These are phyloP conservation scores for Lasioglossum calceatum DNA, from an alignment of 2,888 invertebrate genomes.

Conservation along the genomic window DNA sequence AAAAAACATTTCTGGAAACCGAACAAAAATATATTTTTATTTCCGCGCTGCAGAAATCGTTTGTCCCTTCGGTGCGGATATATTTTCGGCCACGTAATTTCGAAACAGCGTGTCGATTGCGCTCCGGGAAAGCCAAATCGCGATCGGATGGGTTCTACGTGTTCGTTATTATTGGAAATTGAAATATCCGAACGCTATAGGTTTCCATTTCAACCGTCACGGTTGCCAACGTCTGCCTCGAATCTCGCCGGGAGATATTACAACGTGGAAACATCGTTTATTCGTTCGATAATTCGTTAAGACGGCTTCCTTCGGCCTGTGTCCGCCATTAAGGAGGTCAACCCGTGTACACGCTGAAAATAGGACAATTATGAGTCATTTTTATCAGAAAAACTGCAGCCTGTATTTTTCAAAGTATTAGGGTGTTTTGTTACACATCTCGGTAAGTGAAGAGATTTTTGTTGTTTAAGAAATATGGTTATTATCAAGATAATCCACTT, in stretches of 20 bases:
- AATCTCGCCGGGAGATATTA: not conserved
- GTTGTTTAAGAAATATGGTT: not conserved
- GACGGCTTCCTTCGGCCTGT: not conserved
- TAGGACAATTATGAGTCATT: not conserved
- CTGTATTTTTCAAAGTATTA: too few relatives aligned
- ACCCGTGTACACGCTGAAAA: not conserved
- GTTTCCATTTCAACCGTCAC: conserved; percentile 9
- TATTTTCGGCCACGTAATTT: conserved; percentile 27
- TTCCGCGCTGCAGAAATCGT: not conserved
- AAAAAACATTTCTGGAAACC: not conserved
- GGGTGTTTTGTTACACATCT: not conserved
- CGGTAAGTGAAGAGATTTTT: not conserved
- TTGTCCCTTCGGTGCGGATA: conserved; percentile 5
- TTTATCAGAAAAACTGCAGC: not conserved
- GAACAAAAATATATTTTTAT: conserved; percentile 5
- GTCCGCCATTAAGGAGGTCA: not conserved
- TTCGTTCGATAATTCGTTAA: not conserved
- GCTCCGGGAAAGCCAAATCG: conserved; percentile 11
- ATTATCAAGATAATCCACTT: not conserved
- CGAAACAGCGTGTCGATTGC: conserved; percentile 12
- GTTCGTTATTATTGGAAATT: conserved; percentile 38
- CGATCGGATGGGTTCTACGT: conserved; percentile 24
- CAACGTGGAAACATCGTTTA: not conserved
- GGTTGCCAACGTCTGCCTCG: not conserved
- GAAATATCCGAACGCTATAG: conserved; percentile 17